phyloP scores from a whole-genome alignment of 2,113 vertebrate species.

The Prunella fulvescens region DNA sequence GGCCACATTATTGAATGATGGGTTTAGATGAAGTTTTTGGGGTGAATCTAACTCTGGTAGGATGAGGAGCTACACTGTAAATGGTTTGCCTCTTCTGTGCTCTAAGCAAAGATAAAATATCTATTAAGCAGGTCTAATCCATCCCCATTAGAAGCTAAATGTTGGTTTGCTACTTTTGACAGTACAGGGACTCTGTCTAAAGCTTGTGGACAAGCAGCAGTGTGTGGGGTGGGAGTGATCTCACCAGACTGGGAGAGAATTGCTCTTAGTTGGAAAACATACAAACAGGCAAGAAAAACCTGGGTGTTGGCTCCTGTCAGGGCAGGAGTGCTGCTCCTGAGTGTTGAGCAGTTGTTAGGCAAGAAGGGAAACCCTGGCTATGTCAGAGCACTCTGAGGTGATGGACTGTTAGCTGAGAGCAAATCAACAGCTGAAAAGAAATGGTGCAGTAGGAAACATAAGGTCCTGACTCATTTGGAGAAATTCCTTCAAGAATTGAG shows the following conservation, averaged over 20 bases:
- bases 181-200: background rate
- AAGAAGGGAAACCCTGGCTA: background rate
- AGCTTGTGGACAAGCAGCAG: background rate
- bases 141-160: background rate
- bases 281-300: background rate
- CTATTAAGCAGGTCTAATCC: background rate
- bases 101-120: background rate
- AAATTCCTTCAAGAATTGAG: background rate
- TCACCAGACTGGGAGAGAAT: background rate
- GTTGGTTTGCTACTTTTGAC: background rate
- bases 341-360: background rate
- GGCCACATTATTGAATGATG: background rate
- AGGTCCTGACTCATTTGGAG: background rate
- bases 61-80: background rate
- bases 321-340: background rate
- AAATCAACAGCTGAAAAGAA: background rate
- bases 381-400: background rate
- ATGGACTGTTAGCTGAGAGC: background rate
- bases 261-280: background rate
- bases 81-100: background rate
- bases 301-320: background rate
- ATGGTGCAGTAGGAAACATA: background rate
- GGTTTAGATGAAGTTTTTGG: background rate
- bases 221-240: background rate
- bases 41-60: background rate